Conservation (phyloP, 2,888 invertebrate species). For the Galerucella calmariensis region DNA sequence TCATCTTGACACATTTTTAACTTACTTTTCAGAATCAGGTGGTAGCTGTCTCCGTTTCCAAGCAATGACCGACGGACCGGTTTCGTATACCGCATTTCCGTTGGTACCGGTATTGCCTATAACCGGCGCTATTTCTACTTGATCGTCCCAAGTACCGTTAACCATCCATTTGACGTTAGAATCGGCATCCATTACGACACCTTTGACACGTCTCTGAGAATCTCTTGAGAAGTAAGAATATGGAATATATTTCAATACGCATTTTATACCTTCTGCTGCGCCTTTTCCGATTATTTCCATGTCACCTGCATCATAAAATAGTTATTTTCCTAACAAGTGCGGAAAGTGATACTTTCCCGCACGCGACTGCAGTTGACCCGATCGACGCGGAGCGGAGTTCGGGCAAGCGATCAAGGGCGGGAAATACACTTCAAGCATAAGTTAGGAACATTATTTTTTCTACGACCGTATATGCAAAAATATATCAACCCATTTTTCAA, state of each 20-base stretch:
- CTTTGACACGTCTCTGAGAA: slow-evolving; percentile 89
- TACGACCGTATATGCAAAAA: too few species aligned
- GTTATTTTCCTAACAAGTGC: too few species aligned
- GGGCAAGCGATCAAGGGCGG: too few species aligned
- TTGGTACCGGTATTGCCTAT: slow-evolving; percentile 72
- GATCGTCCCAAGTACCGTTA: slow-evolving; percentile 94
- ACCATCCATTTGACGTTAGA: slow-evolving; percentile 81
- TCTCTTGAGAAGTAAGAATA: slow-evolving; percentile 99
- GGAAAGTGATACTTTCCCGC: too few species aligned
- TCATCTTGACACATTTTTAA: not conserved
- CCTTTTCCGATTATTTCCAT: slow-evolving; percentile 94
- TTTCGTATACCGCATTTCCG: slow-evolving; percentile 91
- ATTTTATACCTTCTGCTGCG: slow-evolving; percentile 87
- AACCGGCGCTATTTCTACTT: slow-evolving; percentile 94
- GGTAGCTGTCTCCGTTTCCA: slow-evolving; percentile 88
- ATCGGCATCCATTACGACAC: slow-evolving; percentile 78
- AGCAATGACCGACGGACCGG: slow-evolving; percentile 84
- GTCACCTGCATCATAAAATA: slow-evolving; percentile 70
- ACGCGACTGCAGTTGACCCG: too few species aligned
- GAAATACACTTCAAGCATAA: too few species aligned
- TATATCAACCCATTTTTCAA: too few species aligned
- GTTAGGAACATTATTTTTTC: too few species aligned
- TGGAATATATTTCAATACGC: slow-evolving; percentile 96
- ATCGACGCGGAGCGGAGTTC: too few species aligned
- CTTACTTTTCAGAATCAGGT: slow-evolving; percentile 70